Base-by-base conservation (phyloP, 2,888 invertebrate genomes). In the Resseliella maxima region DNA sequence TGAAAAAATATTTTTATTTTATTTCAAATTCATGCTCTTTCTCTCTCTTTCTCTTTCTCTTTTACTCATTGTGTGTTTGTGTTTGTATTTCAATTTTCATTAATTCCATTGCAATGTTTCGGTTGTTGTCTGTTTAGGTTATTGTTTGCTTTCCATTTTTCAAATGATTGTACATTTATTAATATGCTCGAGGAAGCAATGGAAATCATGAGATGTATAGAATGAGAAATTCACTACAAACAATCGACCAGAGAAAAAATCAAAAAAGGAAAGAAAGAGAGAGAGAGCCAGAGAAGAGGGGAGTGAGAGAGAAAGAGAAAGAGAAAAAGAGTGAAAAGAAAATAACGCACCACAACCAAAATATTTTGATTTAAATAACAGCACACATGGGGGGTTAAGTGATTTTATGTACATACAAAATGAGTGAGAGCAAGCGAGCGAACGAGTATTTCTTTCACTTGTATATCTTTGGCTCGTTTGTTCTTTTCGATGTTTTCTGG, bases 311-410 rank as follows among this genome's bases (percentile, higher is more conserved):
- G 27, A 59, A 15, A 31, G 72, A 31, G 31, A 27, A 35, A 72
- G 15, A 31, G 72, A 72, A n/a, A 31, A n/a, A n/a, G n/a, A n/a
- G n/a, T n/a, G n/a, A n/a, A n/a, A n/a, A n/a, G n/a, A n/a, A n/a
- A n/a, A n/a, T n/a, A n/a, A n/a, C n/a, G n/a, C n/a, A 83, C 36
- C 81, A 81, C 15, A 81, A 83, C 83, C 86, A 54, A 86, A 86
- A 86, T 86, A 86, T 86, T 86, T 86, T 86, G 86, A 86, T 86
- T 86, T 86, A 86, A 86, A 86, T 86, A 86, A 64, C 86, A 86
- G 59, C 72, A 86, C 38, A 38, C 83, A 83, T 45, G 59, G 86
- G 86, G 86, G 86, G 86, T 64, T 86, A 86, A 86, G 86, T 86
- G 86, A 86, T 86, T 86, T 72, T 72, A 86, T 86, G 38, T 64